Evolutionary conservation across 2,113 vertebrate genomes (phyloP), one percentile per base, ranked within the genome.

Genomic region (Mormyrus iriodes): DNA sequence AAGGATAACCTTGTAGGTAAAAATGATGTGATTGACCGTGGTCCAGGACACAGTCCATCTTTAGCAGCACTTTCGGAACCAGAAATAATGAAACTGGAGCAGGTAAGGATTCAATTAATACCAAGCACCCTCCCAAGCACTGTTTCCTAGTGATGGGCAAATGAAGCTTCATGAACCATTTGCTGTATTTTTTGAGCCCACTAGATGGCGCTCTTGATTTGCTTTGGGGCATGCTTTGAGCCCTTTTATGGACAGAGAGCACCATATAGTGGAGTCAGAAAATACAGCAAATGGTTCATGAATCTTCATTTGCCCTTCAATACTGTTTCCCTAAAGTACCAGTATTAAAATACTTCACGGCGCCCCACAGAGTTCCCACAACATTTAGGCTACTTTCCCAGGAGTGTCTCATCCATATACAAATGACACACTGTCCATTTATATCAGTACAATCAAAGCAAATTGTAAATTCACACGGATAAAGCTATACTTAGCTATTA

Each of bases 1-100:
- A 48, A 48, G 95, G 17, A 94, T 94, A 8, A 97, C 95, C 91
- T 96, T 96, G 91, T 97, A 97, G 86, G 94, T 95, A 76, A 97
- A 96, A 73, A 94, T 93, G 85, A 96, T 96, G 84, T 95, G 96
- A 73, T 95, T 95, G 92, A 96, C 94, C 19, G 97, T 91, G 0
- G 94, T 97, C 96, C 96, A 97, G 87, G 94, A 94, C 65, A 31
- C 27, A 94, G 92, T 0, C 95, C 95, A 0, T 55, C 91, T 53
- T 95, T 91, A 0, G 94, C 94, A 91, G 92, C 3, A 21, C 89
- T 93, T 90, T 97, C 95, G 3, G 92, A 94, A 91, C 96, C 97
- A 93, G 69, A 48, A 93, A 83, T 89, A 55, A 94, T 52, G 91
- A 91, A 88, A 94, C 85, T 90, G 31, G 13, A 58, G 35, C 21